phyloP scores from a whole-genome alignment of 2,797 vertebrate genomes.

The Protonibea diacanthus region DNA sequence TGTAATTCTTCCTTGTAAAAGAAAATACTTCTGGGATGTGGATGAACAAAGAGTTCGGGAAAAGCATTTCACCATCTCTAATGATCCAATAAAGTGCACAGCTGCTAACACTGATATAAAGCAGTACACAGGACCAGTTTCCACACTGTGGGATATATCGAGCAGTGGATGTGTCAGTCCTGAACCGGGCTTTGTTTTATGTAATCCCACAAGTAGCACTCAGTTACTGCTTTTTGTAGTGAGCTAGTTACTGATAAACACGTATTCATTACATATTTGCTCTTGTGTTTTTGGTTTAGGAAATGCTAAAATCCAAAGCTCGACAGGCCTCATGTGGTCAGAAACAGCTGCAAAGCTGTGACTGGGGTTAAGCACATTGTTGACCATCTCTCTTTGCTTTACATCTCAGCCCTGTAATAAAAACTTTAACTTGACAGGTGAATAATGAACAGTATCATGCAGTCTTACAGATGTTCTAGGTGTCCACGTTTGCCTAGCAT shows the following conservation, averaged over 20 bases:
- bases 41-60: neutral
- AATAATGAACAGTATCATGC: constrained; percentile 6
- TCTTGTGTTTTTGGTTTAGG: neutral
- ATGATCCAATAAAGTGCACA: neutral
- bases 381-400: constrained; percentile 13
- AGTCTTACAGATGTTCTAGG: constrained; percentile 29
- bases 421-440: constrained; percentile 18
- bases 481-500: constrained; percentile 24
- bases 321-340: neutral
- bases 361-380: neutral
- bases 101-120: neutral
- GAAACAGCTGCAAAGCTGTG: neutral
- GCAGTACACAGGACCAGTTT: neutral
- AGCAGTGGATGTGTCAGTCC: too few relatives aligned
- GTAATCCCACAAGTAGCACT: neutral
- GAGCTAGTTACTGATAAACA: neutral
- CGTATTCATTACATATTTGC: neutral
- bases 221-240: neutral
- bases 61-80: neutral
- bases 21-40: neutral
- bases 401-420: constrained; percentile 2
- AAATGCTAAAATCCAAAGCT: neutral
- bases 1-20: neutral
- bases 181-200: neutral
- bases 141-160: neutral